Percentiles rank a stretch among this genome's conserved stretches.
Evolutionary conservation across 2,888 invertebrate genomes (phyloP).

Genomic region (Pelosia muscerda): DNA sequence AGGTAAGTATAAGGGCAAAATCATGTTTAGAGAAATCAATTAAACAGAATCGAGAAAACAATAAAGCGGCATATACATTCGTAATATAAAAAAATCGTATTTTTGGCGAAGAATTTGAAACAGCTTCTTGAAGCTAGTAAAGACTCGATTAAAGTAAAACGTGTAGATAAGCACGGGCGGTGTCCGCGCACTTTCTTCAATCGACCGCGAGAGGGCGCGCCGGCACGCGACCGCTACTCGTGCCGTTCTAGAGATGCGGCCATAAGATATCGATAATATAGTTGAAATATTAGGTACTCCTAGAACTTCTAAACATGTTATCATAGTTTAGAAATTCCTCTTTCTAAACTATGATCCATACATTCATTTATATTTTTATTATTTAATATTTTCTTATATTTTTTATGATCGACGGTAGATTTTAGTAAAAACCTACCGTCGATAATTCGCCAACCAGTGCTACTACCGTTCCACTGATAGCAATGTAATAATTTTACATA

Average conservation of each 20-base stretch:
- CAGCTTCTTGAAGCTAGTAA: conserved; percentile 47
- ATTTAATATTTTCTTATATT: no score
- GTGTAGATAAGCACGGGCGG: conserved; percentile 56
- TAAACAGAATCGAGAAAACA: background rate
- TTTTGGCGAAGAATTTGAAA: conserved; percentile 22
- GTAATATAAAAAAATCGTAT: background rate
- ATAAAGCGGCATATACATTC: background rate
- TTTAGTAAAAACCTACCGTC: no score
- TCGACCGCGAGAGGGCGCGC: conserved; percentile 68
- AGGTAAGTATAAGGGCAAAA: background rate
- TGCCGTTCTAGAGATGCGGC: conserved; percentile 57
- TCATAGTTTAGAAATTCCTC: background rate
- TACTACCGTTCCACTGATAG: background rate
- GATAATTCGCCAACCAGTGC: no score
- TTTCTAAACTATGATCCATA: background rate
- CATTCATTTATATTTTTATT: no score
- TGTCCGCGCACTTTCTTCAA: conserved; percentile 69
- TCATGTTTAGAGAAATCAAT: background rate
- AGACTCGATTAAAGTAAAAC: conserved; percentile 58
- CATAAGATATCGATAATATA: conserved; percentile 29
- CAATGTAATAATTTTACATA: background rate
- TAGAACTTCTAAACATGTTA: background rate
- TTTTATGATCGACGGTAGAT: no score
- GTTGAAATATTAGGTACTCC: conserved; percentile 3
- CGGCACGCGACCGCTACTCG: conserved; percentile 84